phyloP scores from a whole-genome alignment of 64 coral and sea anemone genomes.

The Montipora capricornis region DNA sequence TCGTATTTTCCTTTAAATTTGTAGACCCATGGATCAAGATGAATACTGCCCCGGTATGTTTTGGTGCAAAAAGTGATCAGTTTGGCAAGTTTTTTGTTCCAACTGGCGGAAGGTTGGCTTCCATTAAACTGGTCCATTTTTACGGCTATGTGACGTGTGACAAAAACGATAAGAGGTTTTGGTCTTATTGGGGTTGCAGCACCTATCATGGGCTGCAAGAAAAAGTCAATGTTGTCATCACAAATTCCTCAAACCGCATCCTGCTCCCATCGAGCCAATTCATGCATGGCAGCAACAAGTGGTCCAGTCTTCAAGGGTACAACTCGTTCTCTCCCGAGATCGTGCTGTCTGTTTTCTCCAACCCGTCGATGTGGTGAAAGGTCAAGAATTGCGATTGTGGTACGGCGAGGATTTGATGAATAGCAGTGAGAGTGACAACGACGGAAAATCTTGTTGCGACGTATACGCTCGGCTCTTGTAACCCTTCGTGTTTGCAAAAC shows the following conservation, averaged over 20 bases:
- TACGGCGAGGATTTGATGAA: not conserved
- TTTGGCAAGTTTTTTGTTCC: not conserved
- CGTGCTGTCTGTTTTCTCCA: not conserved
- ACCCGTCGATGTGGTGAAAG: not conserved
- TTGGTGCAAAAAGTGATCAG: not conserved
- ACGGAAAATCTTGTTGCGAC: not conserved
- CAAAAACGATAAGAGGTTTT: not conserved
- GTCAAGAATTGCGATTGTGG: not conserved
- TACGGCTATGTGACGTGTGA: not conserved
- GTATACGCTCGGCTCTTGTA: not conserved
- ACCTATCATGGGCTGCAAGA: not conserved
- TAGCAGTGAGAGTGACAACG: not conserved
- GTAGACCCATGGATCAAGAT: too few species aligned
- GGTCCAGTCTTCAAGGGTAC: not conserved
- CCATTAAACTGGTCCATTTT: conserved; percentile 23
- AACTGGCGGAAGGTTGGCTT: not conserved
- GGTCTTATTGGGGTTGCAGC: not conserved
- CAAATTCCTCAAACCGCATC: not conserved
- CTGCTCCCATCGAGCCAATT: not conserved
- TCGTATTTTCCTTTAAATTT: too few species aligned
- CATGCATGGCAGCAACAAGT: not conserved
- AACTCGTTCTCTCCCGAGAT: conserved; percentile 1
- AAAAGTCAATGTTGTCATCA: not conserved
- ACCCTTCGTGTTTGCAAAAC: too few species aligned
- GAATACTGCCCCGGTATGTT: not conserved